Base-by-base conservation (phyloP, 2,888 invertebrate genomes). In the Leucoma salicis region DNA sequence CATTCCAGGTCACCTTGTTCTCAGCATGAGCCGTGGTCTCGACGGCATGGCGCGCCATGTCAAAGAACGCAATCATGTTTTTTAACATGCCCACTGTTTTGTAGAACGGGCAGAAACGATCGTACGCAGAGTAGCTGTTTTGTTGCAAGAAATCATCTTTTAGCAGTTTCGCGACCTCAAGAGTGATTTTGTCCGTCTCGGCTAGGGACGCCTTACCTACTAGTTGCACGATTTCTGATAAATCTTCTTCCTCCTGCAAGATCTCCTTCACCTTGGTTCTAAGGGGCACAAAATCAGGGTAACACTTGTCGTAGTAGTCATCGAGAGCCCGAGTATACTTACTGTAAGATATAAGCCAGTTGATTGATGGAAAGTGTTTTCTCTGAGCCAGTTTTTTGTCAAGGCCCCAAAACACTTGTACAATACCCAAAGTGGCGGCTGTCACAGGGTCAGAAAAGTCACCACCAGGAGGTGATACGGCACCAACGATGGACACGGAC, bases 371-470 rank as follows among this genome's bases (percentile, higher is more conserved):
- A 93, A 99, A 99, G 91, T 99, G 99, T 84, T 99, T 99, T 64
- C 99, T 93, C 91, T 99, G 99, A 0, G 99, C 99, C 49, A 99
- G 92, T 80, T 99, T 99, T 90, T 99, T 99, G 90, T 99, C 99
- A 74, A 99, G 91, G 48, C 99, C 99, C 99, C 99, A 99, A 92
- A 99, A 99, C 88, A 99, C 99, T 87, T 99, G 99, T 49, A 99
- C 99, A 80, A 99, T 99, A 91, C 97, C 97, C 50, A 99, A 93
- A n/a, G 99, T 99, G 46, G 99, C 99, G 0, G 99, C 97, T 2
- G 99, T 99, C 40, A 99, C 99, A 38, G 99, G 99, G 93, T 99
- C 99, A 11, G 99, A 99, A 93, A 99, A 99, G 91, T 99, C 99
- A 90, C 99, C 99, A 88, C 99, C 99, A 73, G 99, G 99, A 32